Base-by-base conservation (phyloP, 2,888 invertebrate genomes). In the Stenolophus ochropezus region DNA sequence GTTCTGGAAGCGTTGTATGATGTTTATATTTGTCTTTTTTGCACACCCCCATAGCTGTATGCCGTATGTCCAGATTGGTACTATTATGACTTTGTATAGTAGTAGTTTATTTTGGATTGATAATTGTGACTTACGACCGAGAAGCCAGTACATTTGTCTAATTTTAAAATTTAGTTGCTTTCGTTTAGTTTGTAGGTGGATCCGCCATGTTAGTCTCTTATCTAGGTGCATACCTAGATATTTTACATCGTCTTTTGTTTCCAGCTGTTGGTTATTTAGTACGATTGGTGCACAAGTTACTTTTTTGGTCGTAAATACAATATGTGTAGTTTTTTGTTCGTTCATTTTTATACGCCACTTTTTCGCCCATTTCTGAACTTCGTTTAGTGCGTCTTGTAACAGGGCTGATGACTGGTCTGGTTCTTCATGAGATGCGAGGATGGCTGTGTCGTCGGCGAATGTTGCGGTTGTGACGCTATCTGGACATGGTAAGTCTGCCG, bases 141-240 rank as follows among this genome's bases (percentile, higher is more conserved):
- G 16, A 20, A 82, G 65, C 51, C 81, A 82, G 47, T 77, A 76
- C 33, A 77, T 75, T 71, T 51, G 73, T 20, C 71, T 49, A 5
- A 77, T 47, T 79, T 83, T 83, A 5, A 69, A 33, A 8, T 78
- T 71, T 11, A 83, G 69, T 77, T 83, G 81, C 53, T 83, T 82
- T 33, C 81, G 75, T 76, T 84, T 84, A 6, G 61, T 75, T 25
- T 53, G 82, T 8, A 83, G 33, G 49, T 83, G 84, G 11, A 33
- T 69, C 76, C 69, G 42, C 83, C 83, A 84, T 6, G 82, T 83
- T 21, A 83, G 51, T 27, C 76, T 56, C 14, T 71, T 65, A 56
- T 84, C 83, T 18, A 84, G 82, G 51, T 82, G 83, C 23, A 84
- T 81, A n/a, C n/a, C n/a, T n/a, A n/a, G n/a, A n/a, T n/a, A n/a